These are phyloP conservation scores for Dolichomitus sp. DNA, from an alignment of 2,888 invertebrate genomes.

Conservation along the genomic window DNA sequence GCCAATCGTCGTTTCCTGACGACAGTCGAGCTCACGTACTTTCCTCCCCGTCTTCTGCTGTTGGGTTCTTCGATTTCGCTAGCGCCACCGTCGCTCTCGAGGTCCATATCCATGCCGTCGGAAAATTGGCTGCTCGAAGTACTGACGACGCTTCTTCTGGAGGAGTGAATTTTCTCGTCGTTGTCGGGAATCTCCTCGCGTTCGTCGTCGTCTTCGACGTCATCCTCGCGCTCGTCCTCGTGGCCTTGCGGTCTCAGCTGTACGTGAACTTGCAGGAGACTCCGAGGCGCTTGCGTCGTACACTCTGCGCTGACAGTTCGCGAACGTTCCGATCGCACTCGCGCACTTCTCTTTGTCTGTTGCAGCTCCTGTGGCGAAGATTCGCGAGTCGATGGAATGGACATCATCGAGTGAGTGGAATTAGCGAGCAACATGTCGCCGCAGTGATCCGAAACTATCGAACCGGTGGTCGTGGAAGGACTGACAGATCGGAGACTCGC, in stretches of 20 bases:
- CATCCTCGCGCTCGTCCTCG: slow-evolving; percentile 48
- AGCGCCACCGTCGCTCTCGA: slow-evolving; percentile 83
- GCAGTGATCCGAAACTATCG: slow-evolving; percentile 80
- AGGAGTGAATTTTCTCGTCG: slow-evolving; percentile 68
- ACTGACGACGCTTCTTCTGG: slow-evolving; percentile 75
- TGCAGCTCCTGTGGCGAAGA: slow-evolving; percentile 34
- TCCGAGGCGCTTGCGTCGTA: slow-evolving; percentile 38
- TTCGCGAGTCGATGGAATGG: slow-evolving; percentile 36
- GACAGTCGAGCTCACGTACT: slow-evolving; percentile 92
- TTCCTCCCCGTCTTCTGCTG: slow-evolving; percentile 88
- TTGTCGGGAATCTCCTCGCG: slow-evolving; percentile 32
- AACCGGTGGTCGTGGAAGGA: slow-evolving; percentile 79
- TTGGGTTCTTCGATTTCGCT: slow-evolving; percentile 70
- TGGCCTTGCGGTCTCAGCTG: slow-evolving; percentile 51
- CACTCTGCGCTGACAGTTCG: slow-evolving; percentile 12
- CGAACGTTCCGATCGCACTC: slow-evolving; percentile 39
- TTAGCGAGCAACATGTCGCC: slow-evolving; percentile 55
- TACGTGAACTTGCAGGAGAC: slow-evolving; percentile 66
- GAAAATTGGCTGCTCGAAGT: slow-evolving; percentile 76
- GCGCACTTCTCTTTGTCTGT: slow-evolving; percentile 33
- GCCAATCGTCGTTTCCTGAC: slow-evolving; percentile 94
- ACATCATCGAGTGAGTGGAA: slow-evolving; percentile 27
- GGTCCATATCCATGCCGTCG: slow-evolving; percentile 81
- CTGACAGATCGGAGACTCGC: slow-evolving; percentile 83
- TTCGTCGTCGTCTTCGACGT: slow-evolving; percentile 53